Percentiles rank a stretch among this genome's conserved stretches.
phyloP scores from a whole-genome alignment of 2,888 invertebrate genomes.

The Phrixothrix hirtus region DNA sequence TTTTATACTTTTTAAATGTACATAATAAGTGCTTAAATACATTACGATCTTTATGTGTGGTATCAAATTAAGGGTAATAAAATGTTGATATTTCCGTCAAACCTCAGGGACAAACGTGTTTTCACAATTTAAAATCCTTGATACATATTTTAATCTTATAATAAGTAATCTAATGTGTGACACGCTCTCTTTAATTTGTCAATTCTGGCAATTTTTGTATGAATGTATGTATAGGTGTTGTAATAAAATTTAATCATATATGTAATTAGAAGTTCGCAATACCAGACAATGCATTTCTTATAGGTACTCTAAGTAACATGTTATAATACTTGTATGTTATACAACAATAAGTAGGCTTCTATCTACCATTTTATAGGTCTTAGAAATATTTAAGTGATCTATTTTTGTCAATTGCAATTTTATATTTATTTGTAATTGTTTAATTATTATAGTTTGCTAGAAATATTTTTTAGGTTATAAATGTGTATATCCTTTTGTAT shows the following conservation, averaged over 20 bases:
- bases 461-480: not conserved
- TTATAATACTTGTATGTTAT: not conserved
- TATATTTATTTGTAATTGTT: not conserved
- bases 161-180: too few species aligned
- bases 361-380: not conserved
- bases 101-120: not conserved
- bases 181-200: not conserved
- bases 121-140: constrained; percentile 5
- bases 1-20: constrained; percentile 15
- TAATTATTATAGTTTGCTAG: not conserved
- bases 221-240: constrained; percentile 13
- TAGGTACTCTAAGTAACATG: not conserved
- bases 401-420: not conserved
- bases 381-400: not conserved
- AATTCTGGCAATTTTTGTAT: not conserved
- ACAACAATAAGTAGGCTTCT: not conserved
- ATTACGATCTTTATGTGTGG: not conserved
- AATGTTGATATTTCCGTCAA: constrained; percentile 1
- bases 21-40: constrained; percentile 1
- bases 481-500: constrained; percentile 5
- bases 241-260: constrained; percentile 5
- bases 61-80: not conserved
- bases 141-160: constrained; percentile 3
- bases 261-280: constrained; percentile 18
- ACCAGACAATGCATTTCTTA: constrained; percentile 26